Evolutionary conservation across 2,888 invertebrate genomes (phyloP), one percentile per base, ranked within the genome.

Genomic region (Lottia gigantea): DNA sequence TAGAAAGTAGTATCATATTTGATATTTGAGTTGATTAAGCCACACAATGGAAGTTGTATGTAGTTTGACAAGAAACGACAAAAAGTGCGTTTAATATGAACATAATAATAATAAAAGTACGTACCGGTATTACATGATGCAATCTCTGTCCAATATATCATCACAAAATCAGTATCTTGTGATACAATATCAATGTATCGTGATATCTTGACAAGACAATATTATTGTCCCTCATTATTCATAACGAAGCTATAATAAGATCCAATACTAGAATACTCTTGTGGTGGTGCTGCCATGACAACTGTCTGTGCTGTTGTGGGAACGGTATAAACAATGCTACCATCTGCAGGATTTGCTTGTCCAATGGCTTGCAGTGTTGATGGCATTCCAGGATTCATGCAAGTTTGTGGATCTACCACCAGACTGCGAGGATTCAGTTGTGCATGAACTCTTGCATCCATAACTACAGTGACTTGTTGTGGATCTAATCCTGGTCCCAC

Each of bases 171-270:
- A 31, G 31, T 31, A 31, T 2, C 2, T 31, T 31, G 31, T 31
- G 6, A 31, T 31, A 31, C 31, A 31, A 31, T 3, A 31, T 31
- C 31, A 31, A 6, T 31, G 6, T 2, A 31, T 31, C 6, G 31
- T 31, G n/a, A n/a, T 31, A 31, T 31, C 6, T 31, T 31, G 2
- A 31, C 3, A 40, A 11, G 7, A 40, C 40, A 40, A 40, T 6
- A 40, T 40, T 40, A 55, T 23, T 55, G 55, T 14, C 55, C 55
- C 23, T 55, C 55, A 55, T 55, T 55, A 55, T 55, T 55, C 55
- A 55, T 55, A 23, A 55, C 55, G 19, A 55, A 55, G 14, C 55
- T 55, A 55, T 55, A 55, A 23, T 55, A 55, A 55, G 55, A 55
- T 15, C 55, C 55, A 7, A 55, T 19, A 55, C 23, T 23, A 55